Evolutionary conservation across 2,888 invertebrate genomes (phyloP).

Genomic region (Argyra leucocephala): DNA sequence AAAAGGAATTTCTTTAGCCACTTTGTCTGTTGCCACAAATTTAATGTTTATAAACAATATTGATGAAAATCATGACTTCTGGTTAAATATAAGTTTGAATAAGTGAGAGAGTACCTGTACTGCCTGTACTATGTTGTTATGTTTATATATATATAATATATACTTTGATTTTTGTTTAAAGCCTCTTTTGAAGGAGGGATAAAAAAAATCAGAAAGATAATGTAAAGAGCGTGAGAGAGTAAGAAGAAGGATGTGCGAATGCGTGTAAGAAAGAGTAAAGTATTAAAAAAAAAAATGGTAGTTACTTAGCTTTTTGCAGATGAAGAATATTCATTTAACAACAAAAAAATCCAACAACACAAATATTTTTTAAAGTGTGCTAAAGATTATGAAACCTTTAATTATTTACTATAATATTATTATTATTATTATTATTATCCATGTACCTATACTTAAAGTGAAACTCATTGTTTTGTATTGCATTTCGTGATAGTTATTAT

Average conservation of each 20-base stretch:
- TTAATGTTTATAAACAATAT: constrained; percentile 6
- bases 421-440: too few relatives aligned
- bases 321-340: too few relatives aligned
- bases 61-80: constrained; percentile 2
- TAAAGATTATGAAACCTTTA: constrained; percentile 6
- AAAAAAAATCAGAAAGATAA: too few relatives aligned
- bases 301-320: neutral
- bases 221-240: too few relatives aligned
- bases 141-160: too few relatives aligned
- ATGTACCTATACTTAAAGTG: neutral
- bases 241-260: neutral
- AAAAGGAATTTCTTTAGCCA: neutral
- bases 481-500: neutral
- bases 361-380: neutral
- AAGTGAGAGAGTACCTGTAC: too few relatives aligned
- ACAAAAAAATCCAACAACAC: too few relatives aligned
- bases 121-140: too few relatives aligned
- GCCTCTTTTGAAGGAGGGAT: too few relatives aligned
- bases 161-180: too few relatives aligned
- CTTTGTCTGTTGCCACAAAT: constrained; percentile 1
- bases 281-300: neutral
- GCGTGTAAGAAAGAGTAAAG: neutral
- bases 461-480: neutral
- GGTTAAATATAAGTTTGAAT: neutral
- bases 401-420: neutral